Conservation (phyloP, 1,140 invertebrate species). For the Halesus radiatus region DNA sequence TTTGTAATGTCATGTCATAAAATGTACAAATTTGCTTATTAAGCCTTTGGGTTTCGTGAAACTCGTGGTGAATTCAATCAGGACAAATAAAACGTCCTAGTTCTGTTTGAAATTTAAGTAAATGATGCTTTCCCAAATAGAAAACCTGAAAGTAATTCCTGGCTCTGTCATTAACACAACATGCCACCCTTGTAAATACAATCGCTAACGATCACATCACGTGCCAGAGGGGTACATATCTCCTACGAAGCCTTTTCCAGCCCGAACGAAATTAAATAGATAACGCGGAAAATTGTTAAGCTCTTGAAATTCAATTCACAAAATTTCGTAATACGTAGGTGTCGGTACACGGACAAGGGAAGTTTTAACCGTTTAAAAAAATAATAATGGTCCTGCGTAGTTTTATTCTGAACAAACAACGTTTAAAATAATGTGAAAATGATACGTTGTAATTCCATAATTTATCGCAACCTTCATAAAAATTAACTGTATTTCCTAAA, state of each 20-base stretch:
- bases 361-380: no score
- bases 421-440: background rate
- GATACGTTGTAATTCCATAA: background rate
- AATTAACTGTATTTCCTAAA: no score
- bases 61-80: constrained; percentile 20
- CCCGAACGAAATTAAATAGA: constrained; percentile 19
- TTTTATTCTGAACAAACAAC: background rate
- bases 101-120: constrained; percentile 27
- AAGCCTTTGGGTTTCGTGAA: no score
- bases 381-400: background rate
- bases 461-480: no score
- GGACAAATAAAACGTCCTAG: constrained; percentile 23
- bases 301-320: background rate
- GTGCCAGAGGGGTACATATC: constrained; percentile 7
- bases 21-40: no score
- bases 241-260: constrained; percentile 2
- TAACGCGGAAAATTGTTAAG: constrained; percentile 15
- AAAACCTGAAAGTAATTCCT: constrained; percentile 33
- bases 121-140: constrained; percentile 34
- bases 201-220: constrained; percentile 40
- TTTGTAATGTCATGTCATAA: no score
- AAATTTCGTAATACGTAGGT: background rate
- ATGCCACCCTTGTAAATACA: constrained; percentile 31
- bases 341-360: no score
- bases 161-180: constrained; percentile 34